Conservation (phyloP, 2,888 invertebrate species). For the Hyles lineata region DNA sequence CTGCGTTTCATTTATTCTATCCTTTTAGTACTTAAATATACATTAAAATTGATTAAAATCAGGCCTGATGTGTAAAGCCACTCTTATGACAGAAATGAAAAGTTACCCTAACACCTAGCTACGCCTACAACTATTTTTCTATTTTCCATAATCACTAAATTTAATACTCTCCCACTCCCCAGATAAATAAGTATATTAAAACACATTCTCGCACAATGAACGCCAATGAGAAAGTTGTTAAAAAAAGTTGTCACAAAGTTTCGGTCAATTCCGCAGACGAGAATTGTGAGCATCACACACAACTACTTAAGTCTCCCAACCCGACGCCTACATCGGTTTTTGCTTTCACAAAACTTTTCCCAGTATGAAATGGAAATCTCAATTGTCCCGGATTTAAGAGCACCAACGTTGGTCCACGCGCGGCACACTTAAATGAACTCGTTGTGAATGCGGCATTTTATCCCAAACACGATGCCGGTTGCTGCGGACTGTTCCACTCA, state of each 20-base stretch:
- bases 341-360: constrained; percentile 52
- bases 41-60: no score
- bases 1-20: no score
- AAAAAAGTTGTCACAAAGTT: constrained; percentile 24
- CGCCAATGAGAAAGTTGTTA: neutral
- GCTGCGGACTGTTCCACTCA: constrained; percentile 33
- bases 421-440: constrained; percentile 54
- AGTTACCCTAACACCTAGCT: no score
- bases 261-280: neutral
- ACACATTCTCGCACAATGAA: neutral
- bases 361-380: constrained; percentile 54
- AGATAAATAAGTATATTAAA: neutral
- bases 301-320: constrained; percentile 32
- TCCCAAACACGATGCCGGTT: constrained; percentile 44
- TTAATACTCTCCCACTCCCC: neutral
- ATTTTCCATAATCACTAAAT: neutral
- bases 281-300: constrained; percentile 8
- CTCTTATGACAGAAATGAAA: no score
- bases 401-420: constrained; percentile 44
- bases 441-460: constrained; percentile 44
- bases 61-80: no score
- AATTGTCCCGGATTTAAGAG: constrained; percentile 55
- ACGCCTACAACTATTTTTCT: no score
- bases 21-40: no score
- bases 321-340: constrained; percentile 47